These are phyloP conservation scores for Characodon lateralis DNA, from an alignment of 2,797 vertebrate species.

Conservation along the genomic window DNA sequence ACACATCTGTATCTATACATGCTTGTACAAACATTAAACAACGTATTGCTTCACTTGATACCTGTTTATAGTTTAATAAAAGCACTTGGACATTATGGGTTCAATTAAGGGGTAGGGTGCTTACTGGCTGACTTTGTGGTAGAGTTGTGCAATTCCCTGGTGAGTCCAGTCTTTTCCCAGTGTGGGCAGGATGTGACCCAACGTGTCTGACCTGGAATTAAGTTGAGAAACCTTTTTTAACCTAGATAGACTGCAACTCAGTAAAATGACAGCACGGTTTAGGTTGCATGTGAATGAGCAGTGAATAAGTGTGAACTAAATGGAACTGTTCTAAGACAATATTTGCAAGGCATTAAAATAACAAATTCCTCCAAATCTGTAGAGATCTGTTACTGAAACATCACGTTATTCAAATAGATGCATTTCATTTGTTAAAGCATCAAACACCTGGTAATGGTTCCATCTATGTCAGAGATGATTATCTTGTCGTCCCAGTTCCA, in stretches of 20 bases:
- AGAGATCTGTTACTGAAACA: not conserved
- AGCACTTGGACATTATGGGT: not conserved
- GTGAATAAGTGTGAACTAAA: slow-evolving; percentile 19
- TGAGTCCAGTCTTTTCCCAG: slow-evolving; percentile 99
- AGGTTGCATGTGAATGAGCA: not conserved
- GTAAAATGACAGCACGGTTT: not conserved
- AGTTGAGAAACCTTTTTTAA: not conserved
- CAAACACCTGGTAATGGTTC: slow-evolving; percentile 93
- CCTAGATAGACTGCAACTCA: not conserved
- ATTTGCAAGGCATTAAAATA: slow-evolving; percentile 12
- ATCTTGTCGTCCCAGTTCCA: slow-evolving; percentile 99
- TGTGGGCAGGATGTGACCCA: slow-evolving; percentile 97
- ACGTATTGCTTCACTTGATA: not conserved
- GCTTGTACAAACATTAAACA: no score
- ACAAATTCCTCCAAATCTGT: not conserved
- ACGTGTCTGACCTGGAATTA: slow-evolving; percentile 89
- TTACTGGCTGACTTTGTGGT: slow-evolving; percentile 99
- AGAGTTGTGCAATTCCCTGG: slow-evolving; percentile 95
- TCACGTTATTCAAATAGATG: not conserved
- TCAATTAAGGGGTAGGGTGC: slow-evolving; percentile 47
- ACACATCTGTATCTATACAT: not conserved
- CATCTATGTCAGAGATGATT: slow-evolving; percentile 97
- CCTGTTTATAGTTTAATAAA: not conserved
- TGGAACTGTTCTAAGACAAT: not conserved
- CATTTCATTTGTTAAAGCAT: not conserved